phyloP scores from a whole-genome alignment of 2,113 vertebrate species.

The Eclectus roratus region DNA sequence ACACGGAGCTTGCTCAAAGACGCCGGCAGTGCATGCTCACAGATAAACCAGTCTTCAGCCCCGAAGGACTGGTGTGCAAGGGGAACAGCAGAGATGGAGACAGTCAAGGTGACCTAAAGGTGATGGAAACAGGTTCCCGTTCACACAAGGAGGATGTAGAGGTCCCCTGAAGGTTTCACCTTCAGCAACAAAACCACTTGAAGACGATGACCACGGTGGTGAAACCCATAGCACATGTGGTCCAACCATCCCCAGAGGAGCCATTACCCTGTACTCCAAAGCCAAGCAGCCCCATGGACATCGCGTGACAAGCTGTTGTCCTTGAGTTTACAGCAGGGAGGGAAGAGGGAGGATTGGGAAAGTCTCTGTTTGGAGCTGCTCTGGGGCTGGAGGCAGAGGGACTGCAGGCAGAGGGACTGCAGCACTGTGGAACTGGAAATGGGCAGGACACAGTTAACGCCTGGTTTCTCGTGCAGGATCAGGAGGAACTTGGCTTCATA shows the following conservation, averaged over 20 bases:
- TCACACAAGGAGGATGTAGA: neutral
- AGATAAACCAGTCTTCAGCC: neutral
- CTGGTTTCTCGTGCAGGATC: conserved; percentile 3
- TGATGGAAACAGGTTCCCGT: neutral
- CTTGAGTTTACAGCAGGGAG: neutral
- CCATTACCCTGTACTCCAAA: neutral
- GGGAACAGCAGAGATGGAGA: neutral
- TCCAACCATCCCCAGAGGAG: fast-evolving
- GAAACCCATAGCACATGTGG: fast-evolving
- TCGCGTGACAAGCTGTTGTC: neutral
- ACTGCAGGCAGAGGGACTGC: neutral
- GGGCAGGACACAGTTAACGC: conserved; percentile 39
- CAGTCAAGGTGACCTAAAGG: neutral
- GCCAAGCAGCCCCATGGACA: neutral
- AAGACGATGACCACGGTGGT: neutral
- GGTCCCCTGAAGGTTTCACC: neutral
- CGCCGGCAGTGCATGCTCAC: neutral
- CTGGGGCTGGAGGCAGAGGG: neutral
- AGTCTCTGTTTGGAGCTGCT: neutral
- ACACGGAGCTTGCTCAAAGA: neutral
- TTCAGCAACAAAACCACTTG: neutral
- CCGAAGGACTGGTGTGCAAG: neutral
- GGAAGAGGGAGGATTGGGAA: neutral
- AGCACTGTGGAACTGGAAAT: neutral
- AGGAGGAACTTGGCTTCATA: conserved; percentile 55